Percentiles rank a stretch among this genome's conserved stretches.
These are phyloP conservation scores for Helostoma temminkii DNA, from an alignment of 2,797 vertebrate species.

Conservation along the genomic window DNA sequence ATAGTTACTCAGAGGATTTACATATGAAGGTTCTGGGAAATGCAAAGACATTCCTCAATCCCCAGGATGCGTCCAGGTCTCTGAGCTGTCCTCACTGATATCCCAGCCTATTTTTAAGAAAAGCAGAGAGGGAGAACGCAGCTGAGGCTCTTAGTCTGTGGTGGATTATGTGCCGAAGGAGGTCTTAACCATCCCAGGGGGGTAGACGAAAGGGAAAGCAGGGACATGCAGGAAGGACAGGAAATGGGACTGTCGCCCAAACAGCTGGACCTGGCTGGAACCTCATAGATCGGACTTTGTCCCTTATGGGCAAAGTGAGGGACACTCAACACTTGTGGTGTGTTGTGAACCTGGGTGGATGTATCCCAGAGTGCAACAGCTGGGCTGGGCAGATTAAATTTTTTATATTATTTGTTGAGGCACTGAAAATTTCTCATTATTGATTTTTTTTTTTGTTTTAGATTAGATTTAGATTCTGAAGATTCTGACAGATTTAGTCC, in stretches of 20 bases:
- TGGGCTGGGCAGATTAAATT: conserved; percentile 7
- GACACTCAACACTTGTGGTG: conserved; percentile 2
- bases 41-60: conserved; percentile 72
- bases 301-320: conserved; percentile 24
- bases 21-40: conserved; percentile 63
- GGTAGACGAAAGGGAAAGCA: conserved; percentile 56
- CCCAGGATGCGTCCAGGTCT: conserved; percentile 70
- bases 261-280: conserved; percentile 79
- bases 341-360: conserved; percentile 14
- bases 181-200: conserved; percentile 62
- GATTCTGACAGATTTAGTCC: neutral
- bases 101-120: conserved; percentile 69
- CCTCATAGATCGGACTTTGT: conserved; percentile 61
- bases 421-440: neutral
- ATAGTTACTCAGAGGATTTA: conserved; percentile 59
- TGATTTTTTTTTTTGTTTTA: neutral
- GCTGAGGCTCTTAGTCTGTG: conserved; percentile 67
- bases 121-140: conserved; percentile 61
- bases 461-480: too few species aligned
- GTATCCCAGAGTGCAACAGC: conserved; percentile 42
- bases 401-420: too few species aligned
- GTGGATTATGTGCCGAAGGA: conserved; percentile 70
- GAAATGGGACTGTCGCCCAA: conserved; percentile 67
- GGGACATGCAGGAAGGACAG: conserved; percentile 73
- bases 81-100: conserved; percentile 61